Percentiles rank a stretch among this genome's conserved stretches.
These are phyloP conservation scores for Chromobotia macracanthus DNA, from an alignment of 2,797 vertebrate species.

Conservation along the genomic window DNA sequence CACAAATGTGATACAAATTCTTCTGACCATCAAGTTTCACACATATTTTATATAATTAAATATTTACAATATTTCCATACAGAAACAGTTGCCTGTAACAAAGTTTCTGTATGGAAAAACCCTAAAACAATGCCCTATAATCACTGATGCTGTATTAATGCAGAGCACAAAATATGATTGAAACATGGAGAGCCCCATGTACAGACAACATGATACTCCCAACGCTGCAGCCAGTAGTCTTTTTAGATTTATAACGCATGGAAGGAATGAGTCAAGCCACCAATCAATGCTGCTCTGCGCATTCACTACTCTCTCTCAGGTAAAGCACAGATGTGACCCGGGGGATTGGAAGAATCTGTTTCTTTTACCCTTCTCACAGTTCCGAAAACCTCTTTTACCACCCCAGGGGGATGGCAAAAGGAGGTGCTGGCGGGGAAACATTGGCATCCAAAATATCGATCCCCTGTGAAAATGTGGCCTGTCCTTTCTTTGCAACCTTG, in stretches of 20 bases:
- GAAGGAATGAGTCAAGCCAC: constrained; percentile 24
- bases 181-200: background rate
- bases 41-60: too few species aligned
- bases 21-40: too few species aligned
- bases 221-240: background rate
- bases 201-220: background rate
- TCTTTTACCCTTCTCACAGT: constrained; percentile 21
- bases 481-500: constrained; percentile 22
- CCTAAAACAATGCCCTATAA: constrained; percentile 15
- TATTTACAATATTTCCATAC: too few species aligned
- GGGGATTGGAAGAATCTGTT: constrained; percentile 19
- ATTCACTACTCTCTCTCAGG: constrained; percentile 21
- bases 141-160: background rate
- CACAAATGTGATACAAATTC: too few species aligned
- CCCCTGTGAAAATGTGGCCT: constrained; percentile 19
- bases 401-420: constrained; percentile 21
- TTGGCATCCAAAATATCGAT: constrained; percentile 30
- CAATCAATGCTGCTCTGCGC: constrained; percentile 46
- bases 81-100: background rate
- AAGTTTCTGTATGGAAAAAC: constrained; percentile 15
- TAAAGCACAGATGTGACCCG: background rate
- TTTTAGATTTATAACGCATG: constrained; percentile 15
- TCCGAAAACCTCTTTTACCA: constrained; percentile 7
- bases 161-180: background rate
- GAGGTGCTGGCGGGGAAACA: background rate